Conservation (phyloP, 2,888 invertebrate species). For the Resseliella maxima region DNA sequence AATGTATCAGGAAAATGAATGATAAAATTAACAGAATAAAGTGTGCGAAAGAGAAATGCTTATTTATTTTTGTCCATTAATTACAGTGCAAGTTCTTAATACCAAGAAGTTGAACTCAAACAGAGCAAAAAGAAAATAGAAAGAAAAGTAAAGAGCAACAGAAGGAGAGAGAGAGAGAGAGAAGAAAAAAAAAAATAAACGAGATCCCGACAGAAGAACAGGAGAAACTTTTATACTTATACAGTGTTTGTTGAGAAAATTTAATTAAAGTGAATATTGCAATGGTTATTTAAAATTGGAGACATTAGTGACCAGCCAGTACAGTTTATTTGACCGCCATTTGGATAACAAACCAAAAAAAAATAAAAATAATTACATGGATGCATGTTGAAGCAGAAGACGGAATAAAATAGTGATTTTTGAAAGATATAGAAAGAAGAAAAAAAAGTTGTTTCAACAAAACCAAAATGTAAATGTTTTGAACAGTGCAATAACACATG, state of each 20-base stretch:
- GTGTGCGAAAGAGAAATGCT: neutral
- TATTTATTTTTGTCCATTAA: slow-evolving; percentile 46
- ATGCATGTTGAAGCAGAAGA: neutral
- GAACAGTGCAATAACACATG: no score
- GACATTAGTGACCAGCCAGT: neutral
- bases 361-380: neutral
- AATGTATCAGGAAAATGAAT: neutral
- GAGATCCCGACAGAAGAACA: no score
- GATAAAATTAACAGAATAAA: neutral
- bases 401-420: neutral
- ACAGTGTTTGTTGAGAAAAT: neutral
- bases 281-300: neutral
- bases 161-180: neutral
- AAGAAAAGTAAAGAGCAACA: neutral
- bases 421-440: neutral
- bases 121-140: neutral
- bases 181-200: no score
- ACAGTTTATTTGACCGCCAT: neutral
- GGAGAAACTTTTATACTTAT: neutral
- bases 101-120: neutral
- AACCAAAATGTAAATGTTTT: no score
- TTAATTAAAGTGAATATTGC: slow-evolving; percentile 17
- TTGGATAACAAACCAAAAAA: neutral
- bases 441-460: no score
- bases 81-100: slow-evolving; percentile 51